Evolutionary conservation across 2,797 vertebrate genomes (phyloP).

Genomic region (Selene dorsalis): DNA sequence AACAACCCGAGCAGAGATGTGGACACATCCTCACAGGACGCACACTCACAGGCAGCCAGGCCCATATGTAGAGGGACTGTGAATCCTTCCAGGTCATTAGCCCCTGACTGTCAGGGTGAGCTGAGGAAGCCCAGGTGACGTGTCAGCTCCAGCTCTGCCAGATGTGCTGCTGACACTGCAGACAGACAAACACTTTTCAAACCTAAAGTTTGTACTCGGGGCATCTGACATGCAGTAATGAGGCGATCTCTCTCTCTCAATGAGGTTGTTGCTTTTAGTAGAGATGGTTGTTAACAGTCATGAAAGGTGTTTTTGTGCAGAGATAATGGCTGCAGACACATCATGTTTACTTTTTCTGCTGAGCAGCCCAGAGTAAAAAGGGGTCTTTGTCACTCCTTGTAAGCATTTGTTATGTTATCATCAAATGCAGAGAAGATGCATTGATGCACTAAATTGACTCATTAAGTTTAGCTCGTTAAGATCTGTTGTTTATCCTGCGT

Average conservation of each 20-base stretch:
- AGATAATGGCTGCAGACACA: neutral
- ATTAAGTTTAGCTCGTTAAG: neutral
- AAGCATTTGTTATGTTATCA: neutral
- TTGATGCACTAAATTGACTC: neutral
- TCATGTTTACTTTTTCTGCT: neutral
- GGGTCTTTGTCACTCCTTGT: neutral
- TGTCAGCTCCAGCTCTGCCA: conserved; percentile 59
- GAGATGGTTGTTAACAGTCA: neutral
- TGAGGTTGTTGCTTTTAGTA: neutral
- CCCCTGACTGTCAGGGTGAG: conserved; percentile 71
- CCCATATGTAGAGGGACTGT: conserved; percentile 71
- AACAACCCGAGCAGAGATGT: conserved; percentile 5
- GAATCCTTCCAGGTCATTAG: conserved; percentile 77
- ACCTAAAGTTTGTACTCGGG: conserved; percentile 18
- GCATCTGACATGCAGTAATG: neutral
- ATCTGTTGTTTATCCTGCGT: neutral
- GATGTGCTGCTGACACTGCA: conserved; percentile 72
- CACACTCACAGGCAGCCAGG: conserved; percentile 19
- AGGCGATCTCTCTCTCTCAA: neutral
- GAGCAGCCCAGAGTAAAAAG: neutral
- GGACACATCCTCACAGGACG: conserved; percentile 9
- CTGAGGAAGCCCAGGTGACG: conserved; percentile 63
- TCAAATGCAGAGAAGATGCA: neutral
- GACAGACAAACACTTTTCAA: conserved; percentile 45
- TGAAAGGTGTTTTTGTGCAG: neutral